phyloP scores from a whole-genome alignment of 2,113 vertebrate species.

The Saimiri boliviensis region DNA sequence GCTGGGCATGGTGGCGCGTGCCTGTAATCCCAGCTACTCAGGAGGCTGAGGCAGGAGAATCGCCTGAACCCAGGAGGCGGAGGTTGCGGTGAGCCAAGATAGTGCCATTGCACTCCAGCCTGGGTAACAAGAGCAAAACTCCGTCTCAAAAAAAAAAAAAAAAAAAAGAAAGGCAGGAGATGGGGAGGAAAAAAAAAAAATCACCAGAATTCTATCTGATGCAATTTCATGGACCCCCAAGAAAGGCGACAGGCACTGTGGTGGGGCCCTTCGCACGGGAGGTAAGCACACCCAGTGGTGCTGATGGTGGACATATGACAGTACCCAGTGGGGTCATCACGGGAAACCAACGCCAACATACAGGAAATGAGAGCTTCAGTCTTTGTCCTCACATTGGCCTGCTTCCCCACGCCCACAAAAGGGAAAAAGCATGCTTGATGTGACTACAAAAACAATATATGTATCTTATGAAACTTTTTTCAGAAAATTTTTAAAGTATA shows the following conservation, averaged over 20 bases:
- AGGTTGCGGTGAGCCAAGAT: too few species aligned
- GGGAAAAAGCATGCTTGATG: neutral
- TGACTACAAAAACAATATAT: neutral
- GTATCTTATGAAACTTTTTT: neutral
- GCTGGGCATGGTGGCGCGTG: too few species aligned
- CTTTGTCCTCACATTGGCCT: neutral
- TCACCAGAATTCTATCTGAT: neutral
- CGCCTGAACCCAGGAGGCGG: too few species aligned
- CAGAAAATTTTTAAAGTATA: neutral
- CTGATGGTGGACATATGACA: rapidly evolving
- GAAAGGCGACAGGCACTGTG: neutral
- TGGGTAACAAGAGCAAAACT: too few species aligned
- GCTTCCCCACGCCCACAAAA: neutral
- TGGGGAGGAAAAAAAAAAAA: neutral
- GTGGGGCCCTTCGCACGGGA: neutral
- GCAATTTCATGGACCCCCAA: neutral
- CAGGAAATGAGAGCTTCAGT: neutral
- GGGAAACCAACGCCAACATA: neutral
- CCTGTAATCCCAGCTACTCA: too few species aligned
- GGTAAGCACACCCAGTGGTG: neutral
- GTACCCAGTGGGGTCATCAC: neutral
- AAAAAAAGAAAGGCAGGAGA: neutral
- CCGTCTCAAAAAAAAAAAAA: too few species aligned
- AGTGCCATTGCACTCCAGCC: too few species aligned
- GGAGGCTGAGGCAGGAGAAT: too few species aligned